Base-by-base conservation (phyloP, 1,140 invertebrate species). In the Zaprionus inermis region DNA sequence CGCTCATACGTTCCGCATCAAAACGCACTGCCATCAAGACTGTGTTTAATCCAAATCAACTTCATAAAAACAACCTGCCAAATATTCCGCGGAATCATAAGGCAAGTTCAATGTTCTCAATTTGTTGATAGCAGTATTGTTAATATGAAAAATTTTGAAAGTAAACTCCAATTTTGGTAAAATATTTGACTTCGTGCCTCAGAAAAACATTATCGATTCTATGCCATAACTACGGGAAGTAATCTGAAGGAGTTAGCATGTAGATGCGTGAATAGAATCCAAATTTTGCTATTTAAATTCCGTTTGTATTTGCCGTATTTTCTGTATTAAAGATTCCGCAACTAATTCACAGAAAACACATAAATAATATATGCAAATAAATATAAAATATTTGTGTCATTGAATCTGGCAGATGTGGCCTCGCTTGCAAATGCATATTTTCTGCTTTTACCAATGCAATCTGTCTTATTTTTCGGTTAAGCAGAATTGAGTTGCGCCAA, bases 401-500 rank as follows among this genome's bases (percentile, higher is more conserved):
- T 44, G 6, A 16, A 16, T 16, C n/a, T 44, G 9, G 38, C n/a
- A 16, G 38, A 16, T 44, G 38, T 3, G n/a, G n/a, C n/a, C n/a
- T 16, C 6, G 7, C 38, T 41, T 7, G 38, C 38, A 10, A n/a
- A 14, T 64, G 38, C 28, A 65, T 46, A 65, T 22, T 36, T 34
- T 36, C 20, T 36, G 22, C 38, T 24, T 56, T 60, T 56, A 41
- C 16, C 22, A 28, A 41, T 73, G 74, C 58, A 73, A 73, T 73
- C 65, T 52, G 71, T 38, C 36, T 52, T 51, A 57, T 69, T 73
- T 51, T 16, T 38, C 59, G 41, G 5, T 24, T 46, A 36, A 34
- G 10, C 24, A 44, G 61, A 54, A 59, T 46, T 59, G 64, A 63
- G 32, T 58, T 49, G 34, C 41, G 49, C 60, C 72, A 75, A 78